These are phyloP conservation scores for Helicoverpa assulta DNA, from an alignment of 2,888 invertebrate genomes.

Conservation along the genomic window DNA sequence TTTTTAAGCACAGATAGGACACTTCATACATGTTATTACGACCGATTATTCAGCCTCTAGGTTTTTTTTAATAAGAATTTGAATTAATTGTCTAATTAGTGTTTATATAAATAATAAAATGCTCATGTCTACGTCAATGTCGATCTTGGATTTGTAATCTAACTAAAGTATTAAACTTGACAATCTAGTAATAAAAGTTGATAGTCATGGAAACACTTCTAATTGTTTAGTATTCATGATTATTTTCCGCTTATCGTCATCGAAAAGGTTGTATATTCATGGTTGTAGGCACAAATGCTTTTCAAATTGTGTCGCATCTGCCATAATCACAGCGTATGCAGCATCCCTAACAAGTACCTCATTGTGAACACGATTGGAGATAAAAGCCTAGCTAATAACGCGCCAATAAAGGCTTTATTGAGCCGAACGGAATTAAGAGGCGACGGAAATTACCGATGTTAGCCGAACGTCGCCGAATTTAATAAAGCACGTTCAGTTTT, in stretches of 20 bases:
- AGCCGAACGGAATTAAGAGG: constrained; percentile 74
- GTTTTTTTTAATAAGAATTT: not conserved
- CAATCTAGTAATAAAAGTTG: not conserved
- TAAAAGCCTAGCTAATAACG: constrained; percentile 76
- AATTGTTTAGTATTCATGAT: not conserved
- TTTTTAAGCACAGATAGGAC: constrained; percentile 20
- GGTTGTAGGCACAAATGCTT: not conserved
- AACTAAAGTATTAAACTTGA: not conserved
- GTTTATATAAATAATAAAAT: not conserved
- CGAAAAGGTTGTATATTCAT: not conserved
- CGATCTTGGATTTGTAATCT: constrained; percentile 7
- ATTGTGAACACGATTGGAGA: constrained; percentile 75
- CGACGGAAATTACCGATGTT: constrained; percentile 70
- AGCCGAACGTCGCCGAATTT: constrained; percentile 68
- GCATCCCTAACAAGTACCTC: constrained; percentile 66
- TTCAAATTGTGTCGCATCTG: constrained; percentile 36
- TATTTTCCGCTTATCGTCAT: not conserved
- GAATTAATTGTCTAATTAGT: not conserved
- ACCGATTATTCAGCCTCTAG: not conserved
- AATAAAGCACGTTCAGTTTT: constrained; percentile 69
- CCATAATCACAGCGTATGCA: constrained; percentile 50
- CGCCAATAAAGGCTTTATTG: constrained; percentile 77
- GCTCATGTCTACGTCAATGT: not conserved
- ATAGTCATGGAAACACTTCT: not conserved
- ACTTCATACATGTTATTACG: not conserved